phyloP scores from a whole-genome alignment of 53 echinoderm and acorn worm genomes.

The Paelopatides confundens region DNA sequence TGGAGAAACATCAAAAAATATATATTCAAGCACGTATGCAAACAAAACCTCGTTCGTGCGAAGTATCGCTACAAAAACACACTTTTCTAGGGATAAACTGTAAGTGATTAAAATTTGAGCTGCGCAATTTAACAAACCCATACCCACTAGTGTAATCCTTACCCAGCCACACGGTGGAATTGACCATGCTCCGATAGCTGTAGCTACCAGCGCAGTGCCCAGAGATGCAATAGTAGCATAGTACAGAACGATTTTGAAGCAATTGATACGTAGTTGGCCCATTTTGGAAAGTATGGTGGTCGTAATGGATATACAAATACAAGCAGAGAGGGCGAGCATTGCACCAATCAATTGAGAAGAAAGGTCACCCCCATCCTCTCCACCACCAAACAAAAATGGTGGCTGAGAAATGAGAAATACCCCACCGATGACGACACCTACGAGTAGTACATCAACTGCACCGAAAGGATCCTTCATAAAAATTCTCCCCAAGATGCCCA shows the following conservation, averaged over 20 bases:
- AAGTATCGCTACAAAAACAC: conserved; percentile 10
- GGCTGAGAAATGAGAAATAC: conserved; percentile 41
- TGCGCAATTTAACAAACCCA: background rate
- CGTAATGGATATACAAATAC: background rate
- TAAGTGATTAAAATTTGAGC: background rate
- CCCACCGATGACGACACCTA: background rate
- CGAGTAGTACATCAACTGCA: background rate
- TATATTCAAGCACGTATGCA: background rate
- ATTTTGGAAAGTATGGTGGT: background rate
- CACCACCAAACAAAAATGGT: conserved; percentile 7
- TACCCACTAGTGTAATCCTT: background rate
- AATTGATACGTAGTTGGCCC: conserved; percentile 3
- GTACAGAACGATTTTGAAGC: conserved; percentile 1
- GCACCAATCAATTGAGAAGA: background rate
- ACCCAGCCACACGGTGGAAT: background rate
- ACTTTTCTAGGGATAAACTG: background rate
- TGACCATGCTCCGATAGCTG: background rate
- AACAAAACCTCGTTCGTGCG: conserved; percentile 14
- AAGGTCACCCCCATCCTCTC: background rate
- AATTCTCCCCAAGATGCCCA: conserved; percentile 14
- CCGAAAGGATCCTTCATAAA: conserved; percentile 24
- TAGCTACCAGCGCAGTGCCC: background rate
- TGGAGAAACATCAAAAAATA: conserved; percentile 1
- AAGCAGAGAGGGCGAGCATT: background rate
- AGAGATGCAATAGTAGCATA: background rate